Evolutionary conservation across 2,113 vertebrate genomes (phyloP).

Genomic region (Pelusios castaneus): DNA sequence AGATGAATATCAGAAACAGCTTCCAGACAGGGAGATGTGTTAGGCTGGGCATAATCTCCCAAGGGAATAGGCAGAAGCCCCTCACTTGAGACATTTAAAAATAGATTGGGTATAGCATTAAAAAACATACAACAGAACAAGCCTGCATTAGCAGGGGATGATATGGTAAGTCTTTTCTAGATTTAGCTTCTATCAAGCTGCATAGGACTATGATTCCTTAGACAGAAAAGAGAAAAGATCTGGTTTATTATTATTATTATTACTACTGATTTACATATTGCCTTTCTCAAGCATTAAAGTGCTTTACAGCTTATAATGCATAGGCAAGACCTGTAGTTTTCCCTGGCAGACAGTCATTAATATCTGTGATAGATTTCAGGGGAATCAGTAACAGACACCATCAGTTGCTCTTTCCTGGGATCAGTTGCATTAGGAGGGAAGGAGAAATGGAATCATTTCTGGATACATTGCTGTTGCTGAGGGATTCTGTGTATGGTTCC

Average conservation of each 20-base stretch:
- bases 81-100: background rate
- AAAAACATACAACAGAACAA: constrained; percentile 19
- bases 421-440: background rate
- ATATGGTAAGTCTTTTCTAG: constrained; percentile 31
- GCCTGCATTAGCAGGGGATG: constrained; percentile 11
- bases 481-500: background rate
- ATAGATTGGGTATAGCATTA: constrained; percentile 18
- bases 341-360: background rate
- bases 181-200: constrained; percentile 21
- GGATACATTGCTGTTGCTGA: background rate
- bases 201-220: constrained; percentile 2
- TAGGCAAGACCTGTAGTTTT: constrained; percentile 6
- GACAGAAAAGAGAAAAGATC: background rate
- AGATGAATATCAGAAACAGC: constrained; percentile 5
- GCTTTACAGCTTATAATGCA: background rate
- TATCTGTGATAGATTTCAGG: background rate
- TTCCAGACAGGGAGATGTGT: background rate
- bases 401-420: background rate
- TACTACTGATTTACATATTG: constrained; percentile 17
- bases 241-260: constrained; percentile 10
- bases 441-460: constrained; percentile 1
- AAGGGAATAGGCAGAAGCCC: background rate
- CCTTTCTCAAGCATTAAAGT: constrained; percentile 19
- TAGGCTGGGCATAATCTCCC: background rate
- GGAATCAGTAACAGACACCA: background rate